Evolutionary conservation across 2,888 invertebrate species (phyloP), one percentile per base, ranked within the genome.

Genomic region (Argyra leucocephala): DNA sequence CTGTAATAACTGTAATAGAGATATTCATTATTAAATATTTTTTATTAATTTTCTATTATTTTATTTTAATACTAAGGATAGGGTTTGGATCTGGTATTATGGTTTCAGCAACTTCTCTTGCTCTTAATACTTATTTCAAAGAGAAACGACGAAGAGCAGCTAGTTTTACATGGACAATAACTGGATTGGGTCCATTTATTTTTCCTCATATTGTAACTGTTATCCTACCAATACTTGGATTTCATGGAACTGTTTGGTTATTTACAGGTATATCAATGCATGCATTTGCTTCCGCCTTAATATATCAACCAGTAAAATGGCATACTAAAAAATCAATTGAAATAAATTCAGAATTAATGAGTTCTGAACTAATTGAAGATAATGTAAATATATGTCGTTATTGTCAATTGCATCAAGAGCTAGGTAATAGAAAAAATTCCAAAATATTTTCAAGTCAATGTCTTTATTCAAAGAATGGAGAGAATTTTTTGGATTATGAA

Each of bases 41-140:
- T 36, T 36, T 15, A 24, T n/a, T 36, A 21, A 18, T 7, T 10
- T 48, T 31, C 10, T 61, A 59, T 21, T 22, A 57, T 64, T 31
- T 59, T 63, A 22, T 57, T 58, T 48, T 48, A 48, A 48, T 18
- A 9, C 12, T n/a, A 48, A 48, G 48, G 15, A 48, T 26, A 74
- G 74, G 72, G 22, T 71, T 75, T 58, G 87, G 88, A 1, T 81
- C 85, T 69, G 88, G 88, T 5, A 81, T 88, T 63, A 83, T 84
- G 64, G 84, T 86, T 78, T 86, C 88, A 1, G 83, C 89, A 1
- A 86, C 86, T 68, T 84, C 88, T 3, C 75, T 89, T 64, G 89
- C 89, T 0, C 77, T 89, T 61, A 89, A 89, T 73, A 88, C 88
- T 0, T 90, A 88, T 74, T 90, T 90, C 79, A 86, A 84, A 73